These are phyloP conservation scores for Octodonta nipae DNA, from an alignment of 2,888 invertebrate species.

Conservation along the genomic window DNA sequence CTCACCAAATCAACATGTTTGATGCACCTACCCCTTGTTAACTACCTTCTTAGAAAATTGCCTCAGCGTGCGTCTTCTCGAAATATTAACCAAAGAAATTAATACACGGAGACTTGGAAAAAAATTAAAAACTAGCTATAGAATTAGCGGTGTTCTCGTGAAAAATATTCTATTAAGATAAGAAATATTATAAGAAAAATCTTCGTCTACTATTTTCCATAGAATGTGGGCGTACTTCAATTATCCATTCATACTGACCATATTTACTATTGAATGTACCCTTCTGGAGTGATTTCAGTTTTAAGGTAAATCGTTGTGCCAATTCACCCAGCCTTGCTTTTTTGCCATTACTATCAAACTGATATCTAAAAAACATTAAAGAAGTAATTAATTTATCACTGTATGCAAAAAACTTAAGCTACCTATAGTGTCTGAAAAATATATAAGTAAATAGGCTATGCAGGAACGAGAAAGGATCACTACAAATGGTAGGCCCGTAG, in stretches of 20 bases:
- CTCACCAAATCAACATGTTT: no score
- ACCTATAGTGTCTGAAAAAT: slow-evolving; percentile 93
- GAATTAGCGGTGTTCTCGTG: no score
- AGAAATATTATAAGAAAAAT: slow-evolving; percentile 38
- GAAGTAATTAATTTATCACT: neutral
- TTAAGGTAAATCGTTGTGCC: slow-evolving; percentile 94
- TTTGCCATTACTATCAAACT: slow-evolving; percentile 70
- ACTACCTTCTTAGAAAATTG: no score
- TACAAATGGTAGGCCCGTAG: no score
- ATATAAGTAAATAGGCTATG: no score
- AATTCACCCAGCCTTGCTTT: slow-evolving; percentile 71
- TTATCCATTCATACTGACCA: slow-evolving; percentile 95
- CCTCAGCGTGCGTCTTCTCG: no score
- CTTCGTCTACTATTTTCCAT: slow-evolving; percentile 86
- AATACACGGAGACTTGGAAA: no score
- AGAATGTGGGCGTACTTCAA: slow-evolving; percentile 76
- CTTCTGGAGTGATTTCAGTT: slow-evolving; percentile 82
- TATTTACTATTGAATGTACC: slow-evolving; percentile 94
- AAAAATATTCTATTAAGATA: no score
- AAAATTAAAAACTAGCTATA: no score
- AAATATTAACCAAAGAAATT: no score
- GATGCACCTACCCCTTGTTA: no score
- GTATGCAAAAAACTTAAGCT: slow-evolving; percentile 7
- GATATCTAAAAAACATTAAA: slow-evolving; percentile 48
- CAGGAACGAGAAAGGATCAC: no score